These are phyloP conservation scores for Drosophila diplacantha DNA, from an alignment of 2,888 invertebrate genomes.

Conservation along the genomic window DNA sequence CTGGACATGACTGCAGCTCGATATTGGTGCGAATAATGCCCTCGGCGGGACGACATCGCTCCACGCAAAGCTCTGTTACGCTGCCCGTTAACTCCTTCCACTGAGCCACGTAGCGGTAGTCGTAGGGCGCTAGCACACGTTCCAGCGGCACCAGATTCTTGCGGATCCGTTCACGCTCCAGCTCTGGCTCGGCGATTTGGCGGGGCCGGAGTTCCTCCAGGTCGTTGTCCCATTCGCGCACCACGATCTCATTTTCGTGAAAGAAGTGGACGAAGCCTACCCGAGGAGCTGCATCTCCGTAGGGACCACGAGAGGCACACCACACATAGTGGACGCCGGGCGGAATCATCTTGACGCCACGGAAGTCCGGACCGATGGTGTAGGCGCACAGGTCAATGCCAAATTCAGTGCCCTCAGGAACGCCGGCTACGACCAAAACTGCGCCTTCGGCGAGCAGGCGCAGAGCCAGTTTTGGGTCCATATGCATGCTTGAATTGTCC, in stretches of 20 bases:
- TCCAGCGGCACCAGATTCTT: constrained; percentile 75
- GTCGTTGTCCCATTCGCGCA: constrained; percentile 90
- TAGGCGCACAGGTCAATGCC: constrained; percentile 93
- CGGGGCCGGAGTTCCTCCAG: constrained; percentile 83
- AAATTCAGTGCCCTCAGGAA: constrained; percentile 94
- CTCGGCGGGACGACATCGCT: constrained; percentile 83
- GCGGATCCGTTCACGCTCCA: constrained; percentile 76
- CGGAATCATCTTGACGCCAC: constrained; percentile 98
- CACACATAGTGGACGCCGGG: constrained; percentile 96
- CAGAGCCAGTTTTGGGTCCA: constrained; percentile 87
- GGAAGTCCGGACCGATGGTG: constrained; percentile 93
- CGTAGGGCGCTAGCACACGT: constrained; percentile 90
- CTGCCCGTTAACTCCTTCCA: constrained; percentile 86
- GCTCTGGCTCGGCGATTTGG: constrained; percentile 73
- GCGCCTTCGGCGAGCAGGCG: constrained; percentile 89
- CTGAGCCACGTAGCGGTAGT: constrained; percentile 90
- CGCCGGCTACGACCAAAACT: constrained; percentile 88
- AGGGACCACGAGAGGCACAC: constrained; percentile 80
- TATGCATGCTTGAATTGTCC: constrained; percentile 78
- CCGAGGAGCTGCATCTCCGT: constrained; percentile 84
- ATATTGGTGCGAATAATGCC: constrained; percentile 89
- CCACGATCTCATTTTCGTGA: constrained; percentile 87
- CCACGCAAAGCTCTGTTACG: constrained; percentile 82
- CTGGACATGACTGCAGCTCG: constrained; percentile 86
- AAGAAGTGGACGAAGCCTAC: constrained; percentile 93